phyloP scores from a whole-genome alignment of 1,140 invertebrate genomes.

The Helicoverpa zea region DNA sequence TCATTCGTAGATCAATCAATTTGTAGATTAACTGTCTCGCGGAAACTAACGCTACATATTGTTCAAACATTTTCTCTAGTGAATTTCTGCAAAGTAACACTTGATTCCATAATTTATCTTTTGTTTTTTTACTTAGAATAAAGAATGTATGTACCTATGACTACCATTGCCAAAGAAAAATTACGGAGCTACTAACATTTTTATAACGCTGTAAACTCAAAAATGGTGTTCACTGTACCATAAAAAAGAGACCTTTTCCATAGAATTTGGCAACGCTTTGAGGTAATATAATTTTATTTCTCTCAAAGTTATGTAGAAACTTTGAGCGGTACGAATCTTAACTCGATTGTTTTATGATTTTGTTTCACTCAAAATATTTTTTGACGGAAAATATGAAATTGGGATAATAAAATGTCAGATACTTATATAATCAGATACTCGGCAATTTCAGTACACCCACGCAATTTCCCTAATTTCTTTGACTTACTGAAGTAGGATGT shows the following conservation, averaged over 20 bases:
- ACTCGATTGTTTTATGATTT: conserved; percentile 22
- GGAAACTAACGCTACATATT: no score
- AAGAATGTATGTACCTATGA: no score
- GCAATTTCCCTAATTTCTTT: neutral
- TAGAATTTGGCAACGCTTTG: conserved; percentile 4
- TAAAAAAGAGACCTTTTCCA: neutral
- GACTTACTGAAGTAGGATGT: no score
- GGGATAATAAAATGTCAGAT: neutral
- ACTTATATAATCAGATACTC: neutral
- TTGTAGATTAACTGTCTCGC: no score
- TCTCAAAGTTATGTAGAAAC: conserved; percentile 11
- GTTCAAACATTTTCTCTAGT: no score
- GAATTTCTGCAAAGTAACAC: no score
- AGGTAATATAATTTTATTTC: conserved; percentile 20
- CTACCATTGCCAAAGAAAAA: neutral
- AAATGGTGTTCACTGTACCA: neutral
- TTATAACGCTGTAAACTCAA: conserved; percentile 5
- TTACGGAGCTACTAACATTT: neutral
- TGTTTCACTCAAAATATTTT: conserved; percentile 2
- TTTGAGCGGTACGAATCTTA: neutral
- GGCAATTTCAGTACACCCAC: neutral
- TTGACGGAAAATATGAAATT: neutral
- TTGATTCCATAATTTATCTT: no score
- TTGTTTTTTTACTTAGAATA: no score
- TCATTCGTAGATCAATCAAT: no score